phyloP scores from a whole-genome alignment of 2,888 invertebrate species.

The Drosophila acutilabella region DNA sequence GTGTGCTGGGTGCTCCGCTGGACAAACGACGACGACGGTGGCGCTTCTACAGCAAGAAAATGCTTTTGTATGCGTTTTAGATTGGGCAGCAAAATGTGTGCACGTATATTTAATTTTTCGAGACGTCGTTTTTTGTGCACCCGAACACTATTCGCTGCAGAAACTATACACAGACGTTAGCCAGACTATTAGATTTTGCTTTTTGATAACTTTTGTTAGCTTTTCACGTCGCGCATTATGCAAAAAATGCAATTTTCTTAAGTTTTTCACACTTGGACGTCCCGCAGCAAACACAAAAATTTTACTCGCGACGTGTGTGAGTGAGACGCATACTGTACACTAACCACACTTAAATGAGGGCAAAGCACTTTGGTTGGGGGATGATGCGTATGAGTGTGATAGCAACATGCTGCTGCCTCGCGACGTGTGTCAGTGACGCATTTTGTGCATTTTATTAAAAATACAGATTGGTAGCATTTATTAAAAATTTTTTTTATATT shows the following conservation, averaged over 20 bases:
- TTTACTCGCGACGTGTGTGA: slow-evolving; percentile 79
- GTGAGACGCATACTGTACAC: slow-evolving; percentile 66
- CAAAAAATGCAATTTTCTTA: slow-evolving; percentile 79
- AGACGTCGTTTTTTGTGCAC: slow-evolving; percentile 68
- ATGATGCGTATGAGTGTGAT: slow-evolving; percentile 60
- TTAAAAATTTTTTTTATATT: neutral
- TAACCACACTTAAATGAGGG: slow-evolving; percentile 76
- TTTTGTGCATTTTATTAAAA: slow-evolving; percentile 14
- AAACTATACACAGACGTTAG: slow-evolving; percentile 65
- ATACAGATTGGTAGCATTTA: neutral
- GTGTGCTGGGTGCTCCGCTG: slow-evolving; percentile 74
- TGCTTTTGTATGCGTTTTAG: slow-evolving; percentile 77
- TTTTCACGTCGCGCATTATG: slow-evolving; percentile 82
- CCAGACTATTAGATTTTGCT: slow-evolving; percentile 66
- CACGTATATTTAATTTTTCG: slow-evolving; percentile 72
- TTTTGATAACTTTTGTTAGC: slow-evolving; percentile 76
- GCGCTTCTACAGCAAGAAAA: slow-evolving; percentile 71
- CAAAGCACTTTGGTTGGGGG: slow-evolving; percentile 69
- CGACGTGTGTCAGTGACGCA: slow-evolving; percentile 43
- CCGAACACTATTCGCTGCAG: slow-evolving; percentile 66
- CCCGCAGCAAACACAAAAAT: slow-evolving; percentile 74
- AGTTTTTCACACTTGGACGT: slow-evolving; percentile 77
- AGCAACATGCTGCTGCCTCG: slow-evolving; percentile 40
- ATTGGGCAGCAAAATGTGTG: slow-evolving; percentile 77
- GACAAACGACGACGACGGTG: slow-evolving; percentile 56